Evolutionary conservation across 2,888 invertebrate species (phyloP).

Genomic region (Papilio elwesi): DNA sequence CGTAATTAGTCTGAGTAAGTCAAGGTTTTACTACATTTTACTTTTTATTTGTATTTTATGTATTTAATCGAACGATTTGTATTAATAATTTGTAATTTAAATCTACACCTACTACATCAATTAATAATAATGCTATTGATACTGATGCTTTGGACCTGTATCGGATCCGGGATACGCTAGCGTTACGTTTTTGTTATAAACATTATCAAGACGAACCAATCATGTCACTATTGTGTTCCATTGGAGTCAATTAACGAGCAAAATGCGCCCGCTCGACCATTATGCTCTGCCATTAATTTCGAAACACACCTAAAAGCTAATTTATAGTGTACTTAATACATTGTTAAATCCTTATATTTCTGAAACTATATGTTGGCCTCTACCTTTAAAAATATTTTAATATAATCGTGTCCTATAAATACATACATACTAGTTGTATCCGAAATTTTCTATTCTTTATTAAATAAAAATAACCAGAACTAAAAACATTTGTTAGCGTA

Average conservation of each 20-base stretch:
- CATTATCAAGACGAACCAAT: slow-evolving; percentile 35
- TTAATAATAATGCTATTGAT: too few relatives aligned
- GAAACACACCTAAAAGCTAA: slow-evolving; percentile 26
- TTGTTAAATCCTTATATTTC: slow-evolving; percentile 18
- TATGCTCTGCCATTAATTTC: slow-evolving; percentile 33
- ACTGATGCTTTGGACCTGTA: too few relatives aligned
- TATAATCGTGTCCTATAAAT: background rate
- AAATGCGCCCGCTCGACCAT: slow-evolving; percentile 31
- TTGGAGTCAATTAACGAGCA: slow-evolving; percentile 37
- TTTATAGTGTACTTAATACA: slow-evolving; percentile 31
- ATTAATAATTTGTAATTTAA: too few relatives aligned
- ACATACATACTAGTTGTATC: too few relatives aligned
- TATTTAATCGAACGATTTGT: too few relatives aligned
- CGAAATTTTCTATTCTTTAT: too few relatives aligned
- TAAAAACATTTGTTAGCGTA: background rate
- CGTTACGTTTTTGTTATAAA: background rate
- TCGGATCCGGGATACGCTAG: background rate
- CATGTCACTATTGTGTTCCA: slow-evolving; percentile 38
- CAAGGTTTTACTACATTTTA: too few relatives aligned
- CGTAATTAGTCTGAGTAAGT: too few relatives aligned
- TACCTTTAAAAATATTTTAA: background rate
- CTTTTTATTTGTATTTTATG: too few relatives aligned
- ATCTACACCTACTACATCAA: too few relatives aligned
- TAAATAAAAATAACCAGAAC: too few relatives aligned
- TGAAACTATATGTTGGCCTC: background rate